Evolutionary conservation across 2,888 invertebrate genomes (phyloP), one percentile per base, ranked within the genome.

Genomic region (Timandra comae): DNA sequence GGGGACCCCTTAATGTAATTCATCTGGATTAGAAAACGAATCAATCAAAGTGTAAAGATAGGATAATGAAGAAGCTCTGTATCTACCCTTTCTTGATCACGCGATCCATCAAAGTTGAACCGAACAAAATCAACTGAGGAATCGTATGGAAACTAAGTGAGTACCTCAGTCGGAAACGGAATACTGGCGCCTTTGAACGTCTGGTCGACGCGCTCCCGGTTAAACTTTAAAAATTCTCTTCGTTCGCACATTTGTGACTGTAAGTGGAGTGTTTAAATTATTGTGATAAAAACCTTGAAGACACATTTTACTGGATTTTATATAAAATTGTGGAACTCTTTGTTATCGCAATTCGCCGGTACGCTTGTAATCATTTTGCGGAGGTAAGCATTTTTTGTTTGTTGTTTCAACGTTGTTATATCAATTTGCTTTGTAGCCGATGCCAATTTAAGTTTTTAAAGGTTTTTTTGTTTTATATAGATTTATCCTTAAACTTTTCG

Each of bases 351-450:
- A 54, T 59, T 64, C 59, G 64, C 72, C 72, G 75, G 71, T 60
- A 52, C 61, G 62, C 65, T 76, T 74, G 76, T 75, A n/a, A 75
- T 72, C 67, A 71, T 70, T 72, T 70, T 72, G 69, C 51, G 56
- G 63, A 77, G 80, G 79, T 80, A 72, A 73, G 80, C 58, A 56
- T 62, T 72, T n/a, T 66, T 58, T 66, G 67, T 61, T 62, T 49
- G 48, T 60, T 46, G 37, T 52, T 46, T 45, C 41, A 43, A 23
- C 35, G 43, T 53, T 38, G 32, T 42, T 46, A 48, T 44, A 48
- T 31, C 38, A 44, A 46, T 49, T 35, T 32, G 30, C 35, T 26
- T 44, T 40, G 35, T 20, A 41, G 29, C 34, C 20, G 32, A 32
- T 28, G 27, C 27, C 27, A 24, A 29, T 37, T 37, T 35, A 22